Conservation (phyloP, 2,113 vertebrate genomes). For the Pelusios castaneus region DNA sequence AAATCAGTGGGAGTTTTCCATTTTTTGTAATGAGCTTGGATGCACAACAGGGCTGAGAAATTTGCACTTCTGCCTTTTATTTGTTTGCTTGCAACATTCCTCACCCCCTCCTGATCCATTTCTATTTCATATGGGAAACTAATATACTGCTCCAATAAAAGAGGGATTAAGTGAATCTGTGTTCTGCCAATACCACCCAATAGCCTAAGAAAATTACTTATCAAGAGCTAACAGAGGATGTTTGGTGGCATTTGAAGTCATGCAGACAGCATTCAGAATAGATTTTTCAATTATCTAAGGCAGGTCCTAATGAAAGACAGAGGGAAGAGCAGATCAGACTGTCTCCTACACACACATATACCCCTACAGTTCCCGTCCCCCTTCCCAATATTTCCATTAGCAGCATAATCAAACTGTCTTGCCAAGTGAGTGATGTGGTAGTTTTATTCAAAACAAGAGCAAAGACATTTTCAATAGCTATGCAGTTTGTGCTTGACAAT, state of each 20-base stretch:
- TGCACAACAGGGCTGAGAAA: background rate
- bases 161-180: background rate
- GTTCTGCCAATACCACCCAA: background rate
- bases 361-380: background rate
- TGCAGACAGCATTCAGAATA: background rate
- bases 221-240: background rate
- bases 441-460: background rate
- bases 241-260: background rate
- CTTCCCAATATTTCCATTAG: background rate
- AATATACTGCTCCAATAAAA: background rate
- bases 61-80: background rate
- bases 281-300: background rate
- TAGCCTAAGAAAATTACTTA: background rate
- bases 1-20: background rate
- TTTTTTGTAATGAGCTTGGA: background rate
- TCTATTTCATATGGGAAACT: background rate
- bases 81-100: background rate
- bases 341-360: background rate
- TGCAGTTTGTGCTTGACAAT: rapidly evolving
- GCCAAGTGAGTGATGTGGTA: rapidly evolving
- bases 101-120: background rate
- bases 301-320: background rate
- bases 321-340: background rate
- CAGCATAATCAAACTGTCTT: background rate
- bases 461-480: background rate